Percentiles rank a stretch among this genome's conserved stretches.
Conservation (phyloP, 37 sponge, comb jelly and placozoan species). For the Haliclona indistincta region DNA sequence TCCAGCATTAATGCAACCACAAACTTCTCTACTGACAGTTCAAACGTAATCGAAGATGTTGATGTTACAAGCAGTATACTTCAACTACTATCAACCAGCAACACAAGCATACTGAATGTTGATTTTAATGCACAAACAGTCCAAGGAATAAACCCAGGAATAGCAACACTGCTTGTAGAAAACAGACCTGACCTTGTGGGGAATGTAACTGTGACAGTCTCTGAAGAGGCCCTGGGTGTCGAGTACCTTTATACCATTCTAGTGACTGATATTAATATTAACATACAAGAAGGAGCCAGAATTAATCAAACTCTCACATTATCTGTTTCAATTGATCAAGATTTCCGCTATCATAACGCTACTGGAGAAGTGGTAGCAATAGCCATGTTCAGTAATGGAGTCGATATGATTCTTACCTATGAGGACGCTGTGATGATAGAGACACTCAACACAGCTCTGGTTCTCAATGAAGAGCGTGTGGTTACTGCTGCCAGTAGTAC, state of each 20-base stretch:
- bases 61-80: too few relatives aligned
- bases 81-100: too few relatives aligned
- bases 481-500: too few relatives aligned
- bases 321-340: background rate
- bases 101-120: too few relatives aligned
- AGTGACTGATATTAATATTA: background rate
- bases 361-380: background rate
- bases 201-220: background rate
- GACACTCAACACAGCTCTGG: too few relatives aligned
- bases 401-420: background rate
- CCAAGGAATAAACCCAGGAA: background rate
- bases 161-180: background rate
- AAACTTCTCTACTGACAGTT: conserved; percentile 2
- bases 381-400: background rate
- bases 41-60: background rate
- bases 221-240: background rate
- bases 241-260: background rate
- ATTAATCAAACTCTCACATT: background rate
- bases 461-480: too few relatives aligned
- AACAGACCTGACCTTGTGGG: background rate
- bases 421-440: too few relatives aligned
- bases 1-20: background rate
- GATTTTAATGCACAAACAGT: background rate
- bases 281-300: background rate
- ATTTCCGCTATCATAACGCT: conserved; percentile 3